Percentiles rank a stretch among this genome's conserved stretches.
These are phyloP conservation scores for Mormyrops boulengeri DNA, from an alignment of 2,797 vertebrate species.

Conservation along the genomic window DNA sequence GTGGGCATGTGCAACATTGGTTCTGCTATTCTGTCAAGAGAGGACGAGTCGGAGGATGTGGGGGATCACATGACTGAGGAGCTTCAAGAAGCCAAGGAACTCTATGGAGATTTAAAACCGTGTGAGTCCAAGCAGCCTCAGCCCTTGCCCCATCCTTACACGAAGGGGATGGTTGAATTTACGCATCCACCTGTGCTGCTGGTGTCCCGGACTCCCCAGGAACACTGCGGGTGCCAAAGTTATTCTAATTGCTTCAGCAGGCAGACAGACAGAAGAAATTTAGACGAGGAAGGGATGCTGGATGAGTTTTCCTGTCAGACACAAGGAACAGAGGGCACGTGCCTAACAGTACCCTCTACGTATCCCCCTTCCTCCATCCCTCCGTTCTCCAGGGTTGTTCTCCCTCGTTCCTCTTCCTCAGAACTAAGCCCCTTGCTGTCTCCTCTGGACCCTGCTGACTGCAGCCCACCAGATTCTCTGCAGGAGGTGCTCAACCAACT, in stretches of 20 bases:
- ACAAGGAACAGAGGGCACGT: conserved; percentile 21
- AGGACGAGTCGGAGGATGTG: background rate
- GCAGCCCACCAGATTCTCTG: conserved; percentile 29
- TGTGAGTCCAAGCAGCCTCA: conserved; percentile 65
- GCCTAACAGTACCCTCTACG: conserved; percentile 47
- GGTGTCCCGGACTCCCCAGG: conserved; percentile 54
- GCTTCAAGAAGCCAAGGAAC: background rate
- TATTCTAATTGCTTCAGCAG: conserved; percentile 85
- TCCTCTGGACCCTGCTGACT: conserved; percentile 53
- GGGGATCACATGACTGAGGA: background rate
- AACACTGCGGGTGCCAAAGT: conserved; percentile 77
- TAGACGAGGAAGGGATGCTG: conserved; percentile 63
- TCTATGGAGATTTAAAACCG: conserved; percentile 23
- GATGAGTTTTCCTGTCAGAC: conserved; percentile 57
- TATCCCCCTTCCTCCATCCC: conserved; percentile 41
- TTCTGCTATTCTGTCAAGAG: background rate
- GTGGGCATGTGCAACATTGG: conserved; percentile 47
- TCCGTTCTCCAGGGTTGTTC: conserved; percentile 55
- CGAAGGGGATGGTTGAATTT: conserved; percentile 52
- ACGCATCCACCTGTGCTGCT: conserved; percentile 51
- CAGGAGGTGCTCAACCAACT: conserved; percentile 65
- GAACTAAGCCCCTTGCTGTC: conserved; percentile 69
- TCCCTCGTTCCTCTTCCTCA: conserved; percentile 68
- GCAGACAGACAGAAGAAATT: conserved; percentile 57
- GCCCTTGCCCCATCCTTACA: conserved; percentile 57